Percentiles rank a stretch among this genome's conserved stretches.
Conservation (phyloP, 2,797 vertebrate species). For the Mallotus villosus region DNA sequence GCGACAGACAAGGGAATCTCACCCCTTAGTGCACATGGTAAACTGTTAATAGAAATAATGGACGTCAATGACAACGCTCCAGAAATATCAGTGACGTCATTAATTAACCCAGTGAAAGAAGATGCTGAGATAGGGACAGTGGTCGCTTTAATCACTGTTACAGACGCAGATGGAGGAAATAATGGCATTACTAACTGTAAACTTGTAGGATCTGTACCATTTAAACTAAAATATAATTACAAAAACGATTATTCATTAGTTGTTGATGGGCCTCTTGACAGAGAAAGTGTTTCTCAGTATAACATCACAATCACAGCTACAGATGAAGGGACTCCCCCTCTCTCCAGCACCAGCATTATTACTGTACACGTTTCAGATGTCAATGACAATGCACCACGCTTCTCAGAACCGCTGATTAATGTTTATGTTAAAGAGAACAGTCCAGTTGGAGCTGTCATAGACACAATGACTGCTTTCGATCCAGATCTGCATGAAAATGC, state of each 20-base stretch:
- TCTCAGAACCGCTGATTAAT: slow-evolving; percentile 44
- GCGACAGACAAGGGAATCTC: slow-evolving; percentile 61
- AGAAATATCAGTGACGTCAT: slow-evolving; percentile 63
- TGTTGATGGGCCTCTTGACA: slow-evolving; percentile 63
- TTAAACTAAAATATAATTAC: slow-evolving; percentile 65
- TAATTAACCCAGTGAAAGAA: slow-evolving; percentile 62
- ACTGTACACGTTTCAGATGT: slow-evolving; percentile 61
- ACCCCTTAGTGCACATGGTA: slow-evolving; percentile 59
- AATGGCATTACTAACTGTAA: slow-evolving; percentile 59
- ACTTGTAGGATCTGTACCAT: slow-evolving; percentile 47
- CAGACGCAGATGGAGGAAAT: slow-evolving; percentile 65
- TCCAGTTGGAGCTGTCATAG: slow-evolving; percentile 45
- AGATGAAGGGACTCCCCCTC: slow-evolving; percentile 63
- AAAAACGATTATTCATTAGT: slow-evolving; percentile 70
- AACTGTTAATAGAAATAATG: slow-evolving; percentile 67
- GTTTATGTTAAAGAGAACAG: slow-evolving; percentile 70
- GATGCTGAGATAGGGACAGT: slow-evolving; percentile 64
- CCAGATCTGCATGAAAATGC: slow-evolving; percentile 72
- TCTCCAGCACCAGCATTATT: slow-evolving; percentile 53
- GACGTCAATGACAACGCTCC: slow-evolving; percentile 75
- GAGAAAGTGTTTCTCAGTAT: slow-evolving; percentile 58
- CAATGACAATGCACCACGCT: slow-evolving; percentile 67
- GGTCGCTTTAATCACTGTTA: slow-evolving; percentile 64
- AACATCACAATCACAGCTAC: slow-evolving; percentile 56
- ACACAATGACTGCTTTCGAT: slow-evolving; percentile 52